These are phyloP conservation scores for Vultur gryphus DNA, from an alignment of 2,797 vertebrate species.

Conservation along the genomic window DNA sequence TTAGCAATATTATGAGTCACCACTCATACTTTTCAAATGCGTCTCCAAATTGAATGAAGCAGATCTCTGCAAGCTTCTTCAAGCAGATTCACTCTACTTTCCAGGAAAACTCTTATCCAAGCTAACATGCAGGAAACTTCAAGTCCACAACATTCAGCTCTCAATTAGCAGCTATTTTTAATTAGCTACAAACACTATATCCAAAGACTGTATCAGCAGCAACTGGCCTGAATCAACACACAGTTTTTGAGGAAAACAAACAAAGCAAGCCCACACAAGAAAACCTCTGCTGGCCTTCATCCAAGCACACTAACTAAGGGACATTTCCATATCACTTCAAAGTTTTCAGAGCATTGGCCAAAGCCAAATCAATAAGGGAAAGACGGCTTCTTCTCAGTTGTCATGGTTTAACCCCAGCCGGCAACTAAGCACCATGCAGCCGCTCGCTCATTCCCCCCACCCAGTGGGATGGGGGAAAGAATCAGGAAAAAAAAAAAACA, in stretches of 20 bases:
- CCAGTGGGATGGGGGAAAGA: too few relatives aligned
- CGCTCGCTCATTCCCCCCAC: too few relatives aligned
- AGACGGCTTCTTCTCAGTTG: neutral
- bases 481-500: too few relatives aligned
- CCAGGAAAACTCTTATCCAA: neutral
- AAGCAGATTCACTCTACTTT: neutral
- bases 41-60: neutral
- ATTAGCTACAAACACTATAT: neutral
- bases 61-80: neutral
- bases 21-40: neutral
- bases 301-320: neutral
- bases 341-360: neutral
- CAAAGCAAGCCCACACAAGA: neutral
- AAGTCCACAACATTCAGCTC: neutral
- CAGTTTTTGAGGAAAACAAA: constrained; percentile 36
- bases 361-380: neutral
- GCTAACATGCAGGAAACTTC: neutral
- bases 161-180: constrained; percentile 17
- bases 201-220: neutral
- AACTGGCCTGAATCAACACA: constrained; percentile 1
- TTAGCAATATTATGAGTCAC: neutral
- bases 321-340: neutral
- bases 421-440: too few relatives aligned
- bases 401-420: too few relatives aligned
- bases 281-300: neutral